A percentile compares a stretch with the other conserved stretches of the same genome.
Conservation (phyloP, 92 coral and sea anemone genomes). For the Parazoanthus darwini region DNA sequence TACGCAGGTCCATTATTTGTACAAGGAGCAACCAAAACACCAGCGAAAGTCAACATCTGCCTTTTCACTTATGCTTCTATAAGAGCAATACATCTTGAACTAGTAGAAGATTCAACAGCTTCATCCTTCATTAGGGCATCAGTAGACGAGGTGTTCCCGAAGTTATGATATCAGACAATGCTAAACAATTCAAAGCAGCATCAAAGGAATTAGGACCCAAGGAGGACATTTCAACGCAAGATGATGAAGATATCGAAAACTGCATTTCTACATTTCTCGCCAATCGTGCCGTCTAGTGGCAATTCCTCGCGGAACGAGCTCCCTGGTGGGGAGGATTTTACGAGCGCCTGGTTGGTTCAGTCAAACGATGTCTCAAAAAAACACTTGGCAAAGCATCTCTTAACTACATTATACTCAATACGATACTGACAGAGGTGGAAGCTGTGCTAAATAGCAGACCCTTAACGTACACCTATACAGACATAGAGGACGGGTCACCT, state of each 20-base stretch:
- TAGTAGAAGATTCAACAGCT: slow-evolving; percentile 53
- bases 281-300: too few species aligned
- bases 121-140: slow-evolving; percentile 47
- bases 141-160: slow-evolving; percentile 58
- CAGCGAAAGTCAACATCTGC: slow-evolving; percentile 46
- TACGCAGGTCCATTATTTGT: slow-evolving; percentile 59
- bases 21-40: slow-evolving; percentile 33
- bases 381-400: too few species aligned
- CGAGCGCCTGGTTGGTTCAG: too few species aligned
- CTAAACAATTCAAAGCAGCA: slow-evolving; percentile 59
- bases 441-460: too few species aligned
- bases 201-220: slow-evolving; percentile 44
- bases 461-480: too few species aligned
- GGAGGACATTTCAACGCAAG: background rate
- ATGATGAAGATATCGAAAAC: slow-evolving; percentile 8
- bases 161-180: slow-evolving; percentile 58
- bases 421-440: too few species aligned
- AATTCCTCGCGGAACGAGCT: too few species aligned
- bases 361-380: too few species aligned
- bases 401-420: too few species aligned
- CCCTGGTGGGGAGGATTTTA: too few species aligned
- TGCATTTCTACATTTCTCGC: too few species aligned
- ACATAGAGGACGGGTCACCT: too few species aligned
- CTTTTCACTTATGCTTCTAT: slow-evolving; percentile 53
- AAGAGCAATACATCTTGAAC: slow-evolving; percentile 57